Evolutionary conservation across 1,140 invertebrate species (phyloP), one percentile per base, ranked within the genome.

Genomic region (Brevipalpus yothersi): DNA sequence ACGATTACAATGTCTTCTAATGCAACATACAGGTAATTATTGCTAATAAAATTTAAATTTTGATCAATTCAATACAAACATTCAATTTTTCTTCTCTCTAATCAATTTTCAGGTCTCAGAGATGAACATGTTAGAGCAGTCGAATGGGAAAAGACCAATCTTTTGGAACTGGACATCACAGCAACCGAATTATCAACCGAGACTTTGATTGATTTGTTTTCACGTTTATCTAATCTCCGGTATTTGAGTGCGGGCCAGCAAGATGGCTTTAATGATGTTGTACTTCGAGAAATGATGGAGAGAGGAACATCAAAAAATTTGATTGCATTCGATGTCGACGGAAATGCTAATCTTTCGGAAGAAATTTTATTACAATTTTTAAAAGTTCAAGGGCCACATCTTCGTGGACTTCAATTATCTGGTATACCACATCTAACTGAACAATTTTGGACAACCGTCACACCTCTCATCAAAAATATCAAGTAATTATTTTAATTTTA

Each of bases 401-500:
- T 98, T 12, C 79, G 78, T 68, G 94, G 86, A 0, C 75, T 97
- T 19, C 80, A 82, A 60, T 73, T 97, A 1, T 86, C 86, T 47
- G 94, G 94, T 41, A 97, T 98, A 82, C 83, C 91, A 1, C 93
- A 97, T 69, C 85, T 98, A 64, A 92, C 91, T 1, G 94, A 98
- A 74, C 87, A 91, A 68, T 80, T 97, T 53, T 96, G 92, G 89
- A 83, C 87, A 70, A 83, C 83, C 64, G 82, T 93, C 41, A 74
- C 97, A 54, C 86, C 88, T 0, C 80, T 87, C 60, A 73, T 97
- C 9, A 84, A 79, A 57, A 92, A 93, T 70, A 82, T 87, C 62
- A 90, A 82, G 91, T 94, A 69, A 51, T n/a, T 75, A 69, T 65
- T 55, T 21, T 19, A 53, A 39, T 63, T 42, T 41, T 53, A 15